Evolutionary conservation across 2,797 vertebrate genomes (phyloP).

Genomic region (Bovichtus diacanthus): DNA sequence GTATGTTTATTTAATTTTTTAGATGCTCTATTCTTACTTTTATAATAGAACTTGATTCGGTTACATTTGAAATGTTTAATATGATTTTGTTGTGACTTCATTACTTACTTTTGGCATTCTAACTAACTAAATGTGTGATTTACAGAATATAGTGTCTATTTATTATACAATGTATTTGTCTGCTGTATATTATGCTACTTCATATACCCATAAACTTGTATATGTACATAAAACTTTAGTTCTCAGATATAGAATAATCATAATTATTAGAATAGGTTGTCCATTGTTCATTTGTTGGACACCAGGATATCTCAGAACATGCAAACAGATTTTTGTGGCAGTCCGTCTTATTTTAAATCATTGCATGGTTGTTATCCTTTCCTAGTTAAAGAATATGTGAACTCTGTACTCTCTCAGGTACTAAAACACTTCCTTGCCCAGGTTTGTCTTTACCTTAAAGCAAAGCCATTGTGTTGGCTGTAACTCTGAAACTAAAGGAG

Average conservation of each 20-base stretch:
- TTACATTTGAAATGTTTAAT: neutral
- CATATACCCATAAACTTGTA: neutral
- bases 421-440: neutral
- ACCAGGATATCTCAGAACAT: neutral
- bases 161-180: neutral
- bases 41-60: accelerated
- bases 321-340: neutral
- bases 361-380: neutral
- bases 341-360: neutral
- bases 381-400: neutral
- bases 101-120: neutral
- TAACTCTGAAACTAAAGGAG: neutral
- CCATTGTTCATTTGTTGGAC: neutral
- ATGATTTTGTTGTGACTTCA: neutral
- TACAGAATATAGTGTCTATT: neutral
- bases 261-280: no score
- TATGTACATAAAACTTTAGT: neutral
- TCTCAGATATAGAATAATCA: neutral
- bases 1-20: neutral
- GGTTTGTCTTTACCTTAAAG: neutral
- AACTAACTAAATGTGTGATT: neutral
- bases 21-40: neutral
- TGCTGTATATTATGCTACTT: neutral
- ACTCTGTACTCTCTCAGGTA: neutral
- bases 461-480: neutral